These are phyloP conservation scores for Delichon dasypus DNA, from an alignment of 2,797 vertebrate genomes.

Conservation along the genomic window DNA sequence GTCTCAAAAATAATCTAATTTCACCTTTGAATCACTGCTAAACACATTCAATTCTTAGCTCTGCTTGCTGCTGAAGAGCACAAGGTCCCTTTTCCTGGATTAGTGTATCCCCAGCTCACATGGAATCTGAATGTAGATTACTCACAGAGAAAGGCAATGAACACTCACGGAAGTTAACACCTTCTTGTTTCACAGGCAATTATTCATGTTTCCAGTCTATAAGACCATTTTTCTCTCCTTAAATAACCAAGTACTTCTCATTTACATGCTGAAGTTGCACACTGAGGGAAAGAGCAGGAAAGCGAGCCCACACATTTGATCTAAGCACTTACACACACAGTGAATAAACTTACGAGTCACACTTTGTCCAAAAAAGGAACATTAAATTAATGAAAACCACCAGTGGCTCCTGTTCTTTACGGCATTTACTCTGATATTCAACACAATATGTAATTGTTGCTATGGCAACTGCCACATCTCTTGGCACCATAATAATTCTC, in stretches of 20 bases:
- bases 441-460: constrained; percentile 48
- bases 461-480: constrained; percentile 40
- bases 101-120: background rate
- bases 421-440: constrained; percentile 52
- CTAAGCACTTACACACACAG: background rate
- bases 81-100: background rate
- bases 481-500: constrained; percentile 45
- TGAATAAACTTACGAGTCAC: constrained; percentile 39
- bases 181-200: constrained; percentile 71
- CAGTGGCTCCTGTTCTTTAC: constrained; percentile 26
- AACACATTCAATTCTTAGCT: background rate
- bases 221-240: constrained; percentile 62
- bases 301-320: constrained; percentile 38
- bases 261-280: constrained; percentile 43
- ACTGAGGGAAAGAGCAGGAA: constrained; percentile 17
- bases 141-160: constrained; percentile 48
- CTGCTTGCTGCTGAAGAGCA: background rate
- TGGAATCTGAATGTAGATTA: constrained; percentile 51
- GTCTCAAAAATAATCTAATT: background rate
- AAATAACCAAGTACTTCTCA: constrained; percentile 60
- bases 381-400: constrained; percentile 37
- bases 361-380: background rate
- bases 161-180: constrained; percentile 50
- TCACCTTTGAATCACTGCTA: background rate
- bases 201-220: constrained; percentile 71